Evolutionary conservation across 2,888 invertebrate genomes (phyloP), one percentile per base, ranked within the genome.

Genomic region (Rotaria socialis): DNA sequence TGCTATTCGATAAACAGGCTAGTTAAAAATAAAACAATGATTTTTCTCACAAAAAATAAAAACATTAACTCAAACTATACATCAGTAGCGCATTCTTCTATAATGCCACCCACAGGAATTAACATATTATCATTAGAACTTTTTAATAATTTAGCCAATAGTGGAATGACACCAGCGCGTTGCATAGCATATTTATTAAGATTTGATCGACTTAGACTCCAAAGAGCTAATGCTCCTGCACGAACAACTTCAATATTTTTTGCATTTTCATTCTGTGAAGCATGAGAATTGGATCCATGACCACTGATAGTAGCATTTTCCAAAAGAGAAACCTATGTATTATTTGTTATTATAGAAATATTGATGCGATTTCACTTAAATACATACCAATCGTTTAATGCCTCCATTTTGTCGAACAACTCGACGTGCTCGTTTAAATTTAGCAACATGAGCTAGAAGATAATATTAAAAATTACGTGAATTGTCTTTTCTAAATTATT

Each of bases 81-180:
- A 89, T 91, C 91, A 24, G 90, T 90, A n/a, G 95, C 94, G 89
- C 96, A 96, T 91, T 95, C 94, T 90, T 95, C 95, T 16, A 96
- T 92, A 0, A 95, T 94, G 2, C 96, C 96, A 89, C 95, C 94
- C 2, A 95, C 94, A 6, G 96, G 96, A 86, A 95, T 94, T 0
- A 96, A 94, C 67, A 97, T 94, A 88, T 95, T 94, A 87, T 95
- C 94, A 90, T 96, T 95, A 27, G 94, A 93, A 0, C 95, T 95
- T 91, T 94, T 94, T 16, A 96, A 90, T 60, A 95, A 93, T 89
- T 93, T 93, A 0, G 95, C 95, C 90, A 96, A 90, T 41, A 93
- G 89, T 0, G 92, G 92, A 87, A 92, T 92, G 8, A 92, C 92
- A 41, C 87, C 87, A 24, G 87, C 85, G 47, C 85, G 52, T 85